Evolutionary conservation across 2,888 invertebrate species (phyloP), one percentile per base, ranked within the genome.

Genomic region (Pseudanteris insignis): DNA sequence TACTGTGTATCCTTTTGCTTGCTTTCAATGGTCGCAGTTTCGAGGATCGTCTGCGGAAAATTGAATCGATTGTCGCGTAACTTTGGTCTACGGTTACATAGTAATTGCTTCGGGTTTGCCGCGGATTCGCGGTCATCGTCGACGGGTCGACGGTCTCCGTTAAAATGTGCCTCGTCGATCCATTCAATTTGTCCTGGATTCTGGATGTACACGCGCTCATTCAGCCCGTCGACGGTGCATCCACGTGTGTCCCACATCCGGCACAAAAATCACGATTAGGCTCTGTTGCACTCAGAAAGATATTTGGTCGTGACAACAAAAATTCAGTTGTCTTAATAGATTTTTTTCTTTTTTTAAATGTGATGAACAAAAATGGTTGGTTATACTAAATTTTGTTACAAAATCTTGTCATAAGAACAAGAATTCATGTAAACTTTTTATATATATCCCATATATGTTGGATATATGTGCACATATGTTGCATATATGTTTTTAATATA

Each of bases 41-140:
- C 47, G 46, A 33, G 46, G 59, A 58, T 51, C 43, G 46, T 38
- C 12, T 51, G 34, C 30, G 46, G 46, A 50, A 59, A 59, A 50
- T 28, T 24, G 36, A 50, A 58, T 54, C 54, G 63, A 63, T 58
- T 48, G 41, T 36, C 34, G 50, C 50, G 40, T 54, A 63, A 58
- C 54, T 58, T 58, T 36, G 34, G 48, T 46, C 58, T 54, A 53
- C 48, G 46, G 50, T 63, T 40, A 58, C 50, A 44, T 50, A 58
- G 63, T 58, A 63, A 63, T 63, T 63, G 50, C 54, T 58, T 47
- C 48, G 44, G 54, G 51, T 46, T 54, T 37, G 50, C 48, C 59
- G 24, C 53, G 50, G 51, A 58, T 58, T 63, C 54, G 58, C 50
- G 63, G 54, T 58, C 58, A 63, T 57, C 44, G 51, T 36, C 46